phyloP scores from a whole-genome alignment of 2,888 invertebrate genomes.

The Acrocyrtus sp. region DNA sequence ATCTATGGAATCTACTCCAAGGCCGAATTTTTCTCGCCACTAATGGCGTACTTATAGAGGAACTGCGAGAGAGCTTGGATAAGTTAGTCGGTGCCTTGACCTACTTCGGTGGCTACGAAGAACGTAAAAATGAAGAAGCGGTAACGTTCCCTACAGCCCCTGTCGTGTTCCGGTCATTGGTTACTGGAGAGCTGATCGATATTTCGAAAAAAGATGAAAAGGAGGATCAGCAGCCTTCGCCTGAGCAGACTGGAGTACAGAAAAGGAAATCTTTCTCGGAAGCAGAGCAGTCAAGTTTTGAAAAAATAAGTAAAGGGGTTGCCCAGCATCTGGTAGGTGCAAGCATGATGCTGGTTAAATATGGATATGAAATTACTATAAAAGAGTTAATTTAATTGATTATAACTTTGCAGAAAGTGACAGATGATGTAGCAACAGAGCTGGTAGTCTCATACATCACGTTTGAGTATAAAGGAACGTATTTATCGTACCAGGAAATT shows the following conservation, averaged over 20 bases:
- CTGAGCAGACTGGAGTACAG: neutral
- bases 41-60: slow-evolving; percentile 58
- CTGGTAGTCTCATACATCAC: slow-evolving; percentile 56
- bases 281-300: neutral
- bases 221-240: neutral
- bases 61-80: slow-evolving; percentile 46
- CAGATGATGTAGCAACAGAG: slow-evolving; percentile 50
- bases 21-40: slow-evolving; percentile 50
- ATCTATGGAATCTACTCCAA: slow-evolving; percentile 58
- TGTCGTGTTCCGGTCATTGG: neutral
- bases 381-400: neutral
- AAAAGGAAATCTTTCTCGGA: neutral
- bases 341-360: neutral
- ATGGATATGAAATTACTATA: neutral
- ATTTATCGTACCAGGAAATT: slow-evolving; percentile 49
- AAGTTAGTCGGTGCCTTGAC: slow-evolving; percentile 50
- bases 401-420: slow-evolving; percentile 40
- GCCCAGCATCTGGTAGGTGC: slow-evolving; percentile 50
- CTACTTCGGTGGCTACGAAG: slow-evolving; percentile 31
- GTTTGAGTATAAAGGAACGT: slow-evolving; percentile 59
- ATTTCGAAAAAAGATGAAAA: neutral
- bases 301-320: slow-evolving; percentile 37
- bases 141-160: slow-evolving; percentile 23
- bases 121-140: slow-evolving; percentile 12
- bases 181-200: neutral